Evolutionary conservation across 2,797 vertebrate genomes (phyloP).

Genomic region (Channallabes apus): DNA sequence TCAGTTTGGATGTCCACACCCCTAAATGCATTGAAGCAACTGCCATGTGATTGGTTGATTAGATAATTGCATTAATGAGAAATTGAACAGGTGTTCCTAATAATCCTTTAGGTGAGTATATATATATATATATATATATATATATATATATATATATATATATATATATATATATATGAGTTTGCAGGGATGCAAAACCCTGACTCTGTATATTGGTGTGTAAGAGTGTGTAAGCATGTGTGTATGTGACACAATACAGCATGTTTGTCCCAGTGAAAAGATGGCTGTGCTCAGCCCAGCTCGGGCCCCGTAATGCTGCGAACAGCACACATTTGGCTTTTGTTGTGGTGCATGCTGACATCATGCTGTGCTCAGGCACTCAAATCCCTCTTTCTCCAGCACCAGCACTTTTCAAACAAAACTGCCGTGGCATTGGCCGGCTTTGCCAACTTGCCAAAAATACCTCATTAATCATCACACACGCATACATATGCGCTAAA

Average conservation of each 20-base stretch:
- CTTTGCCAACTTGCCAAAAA: slow-evolving; percentile 84
- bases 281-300: slow-evolving; percentile 74
- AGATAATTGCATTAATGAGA: no score
- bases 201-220: slow-evolving; percentile 41
- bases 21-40: no score
- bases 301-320: slow-evolving; percentile 73
- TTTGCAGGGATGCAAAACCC: slow-evolving; percentile 18
- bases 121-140: no score
- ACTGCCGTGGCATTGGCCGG: slow-evolving; percentile 77
- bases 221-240: slow-evolving; percentile 36
- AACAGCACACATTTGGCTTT: slow-evolving; percentile 76
- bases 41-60: no score
- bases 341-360: slow-evolving; percentile 82
- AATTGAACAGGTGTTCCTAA: no score
- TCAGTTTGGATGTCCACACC: no score
- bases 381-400: slow-evolving; percentile 83
- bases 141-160: not conserved
- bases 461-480: slow-evolving; percentile 58
- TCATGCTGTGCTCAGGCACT: slow-evolving; percentile 85
- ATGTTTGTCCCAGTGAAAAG: slow-evolving; percentile 66
- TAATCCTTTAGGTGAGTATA: no score
- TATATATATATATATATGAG: no score
- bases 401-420: slow-evolving; percentile 90
- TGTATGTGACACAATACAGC: slow-evolving; percentile 44
- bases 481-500: slow-evolving; percentile 39